A percentile compares a stretch with the other conserved stretches of the same genome.
phyloP scores from a whole-genome alignment of 2,888 invertebrate species.

The Oscheius sp. region DNA sequence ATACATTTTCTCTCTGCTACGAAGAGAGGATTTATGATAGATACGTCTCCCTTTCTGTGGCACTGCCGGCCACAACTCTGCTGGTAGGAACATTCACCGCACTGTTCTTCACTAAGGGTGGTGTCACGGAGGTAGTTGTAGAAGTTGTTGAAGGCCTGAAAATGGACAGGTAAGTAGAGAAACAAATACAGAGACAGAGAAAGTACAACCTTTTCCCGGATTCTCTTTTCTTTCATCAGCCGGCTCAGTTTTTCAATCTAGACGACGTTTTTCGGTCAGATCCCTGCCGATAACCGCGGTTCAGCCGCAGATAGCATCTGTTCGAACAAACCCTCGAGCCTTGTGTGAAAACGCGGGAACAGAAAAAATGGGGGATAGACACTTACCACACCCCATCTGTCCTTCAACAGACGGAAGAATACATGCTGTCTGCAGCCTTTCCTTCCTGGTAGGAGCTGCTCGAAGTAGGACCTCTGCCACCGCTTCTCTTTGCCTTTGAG shows the following conservation, averaged over 20 bases:
- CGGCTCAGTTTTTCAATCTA: background rate
- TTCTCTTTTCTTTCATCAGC: background rate
- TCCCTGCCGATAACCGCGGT: conserved; percentile 14
- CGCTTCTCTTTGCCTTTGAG: conserved; percentile 64
- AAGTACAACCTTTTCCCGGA: background rate
- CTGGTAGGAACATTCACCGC: conserved; percentile 70
- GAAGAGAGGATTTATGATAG: conserved; percentile 70
- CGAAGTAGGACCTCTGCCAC: conserved; percentile 68
- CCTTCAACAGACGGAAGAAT: conserved; percentile 69
- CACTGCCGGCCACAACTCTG: conserved; percentile 71
- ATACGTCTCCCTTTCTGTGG: conserved; percentile 69
- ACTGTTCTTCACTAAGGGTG: conserved; percentile 66
- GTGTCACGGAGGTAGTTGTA: conserved; percentile 69
- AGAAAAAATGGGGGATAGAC: conserved; percentile 1
- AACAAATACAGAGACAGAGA: background rate
- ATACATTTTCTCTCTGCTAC: conserved; percentile 70
- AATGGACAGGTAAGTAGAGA: background rate
- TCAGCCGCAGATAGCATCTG: conserved; percentile 16
- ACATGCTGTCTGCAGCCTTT: conserved; percentile 72
- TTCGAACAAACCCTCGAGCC: background rate
- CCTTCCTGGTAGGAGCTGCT: conserved; percentile 70
- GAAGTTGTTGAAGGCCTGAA: conserved; percentile 71
- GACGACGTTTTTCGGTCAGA: conserved; percentile 31
- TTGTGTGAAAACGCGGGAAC: conserved; percentile 4
- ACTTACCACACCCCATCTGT: conserved; percentile 71